Evolutionary conservation across 2,888 invertebrate genomes (phyloP), one percentile per base, ranked within the genome.

Genomic region (Tipula helvola): DNA sequence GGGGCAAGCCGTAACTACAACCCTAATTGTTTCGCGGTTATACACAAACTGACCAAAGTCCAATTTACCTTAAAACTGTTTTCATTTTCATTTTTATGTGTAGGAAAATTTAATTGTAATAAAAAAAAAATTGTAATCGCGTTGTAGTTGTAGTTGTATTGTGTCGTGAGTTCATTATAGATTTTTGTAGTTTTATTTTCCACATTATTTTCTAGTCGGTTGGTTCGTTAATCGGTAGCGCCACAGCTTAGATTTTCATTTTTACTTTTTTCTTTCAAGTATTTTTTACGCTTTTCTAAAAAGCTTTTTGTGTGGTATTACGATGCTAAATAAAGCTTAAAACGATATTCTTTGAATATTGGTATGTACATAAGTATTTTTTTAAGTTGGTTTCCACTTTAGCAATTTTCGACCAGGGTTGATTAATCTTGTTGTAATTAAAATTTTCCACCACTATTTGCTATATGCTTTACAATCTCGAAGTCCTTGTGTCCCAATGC

Each of bases 31-130:
- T 44, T 44, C 86, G 44, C 86, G 86, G 36, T 44, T 44, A 86
- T 13, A 28, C 36, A 36, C 36, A 13, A 44, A 86, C 86, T 86
- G 86, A 86, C 86, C 86, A 86, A 86, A 86, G 86, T 86, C 86
- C 86, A 86, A 86, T 36, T 47, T 36, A 84, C 36, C 39, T n/a
- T 16, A 39, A 39, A 84, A 8, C 1, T 84, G 47, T 86, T 71
- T 71, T 71, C 71, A 28, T 71, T 71, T 71, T 71, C 71, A 71
- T 18, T 71, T 71, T 28, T 28, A 28, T 28, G 28, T 5, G 28
- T 47, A 28, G 28, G 36, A 86, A 86, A 86, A 86, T 28, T 28
- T 28, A 86, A 85, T 41, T 36, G 42, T 44, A 85, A 85, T 42
- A 85, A 85, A 44, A 85, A 41, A 44, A 85, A 28, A 71, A 36